A percentile compares a stretch with the other conserved stretches of the same genome.
phyloP scores from a whole-genome alignment of 2,797 vertebrate genomes.

The Oreonectes daqikongensis region DNA sequence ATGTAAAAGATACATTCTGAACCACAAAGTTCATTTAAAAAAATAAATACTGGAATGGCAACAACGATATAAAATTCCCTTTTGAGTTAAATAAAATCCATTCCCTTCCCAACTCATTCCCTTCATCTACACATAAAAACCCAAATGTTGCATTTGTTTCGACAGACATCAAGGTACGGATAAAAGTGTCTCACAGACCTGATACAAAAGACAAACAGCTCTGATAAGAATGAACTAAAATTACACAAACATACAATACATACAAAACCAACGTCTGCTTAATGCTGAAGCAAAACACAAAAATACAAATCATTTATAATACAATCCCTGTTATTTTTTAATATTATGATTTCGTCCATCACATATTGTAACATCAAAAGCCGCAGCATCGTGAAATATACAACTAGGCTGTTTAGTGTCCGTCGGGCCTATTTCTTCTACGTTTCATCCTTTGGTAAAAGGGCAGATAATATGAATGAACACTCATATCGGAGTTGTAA shows the following conservation, averaged over 20 bases:
- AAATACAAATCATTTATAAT: constrained; percentile 1
- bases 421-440: constrained; percentile 45
- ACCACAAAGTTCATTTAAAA: constrained; percentile 67
- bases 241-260: constrained; percentile 4
- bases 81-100: constrained; percentile 36
- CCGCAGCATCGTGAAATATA: constrained; percentile 27
- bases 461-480: constrained; percentile 38
- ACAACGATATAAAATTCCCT: constrained; percentile 62
- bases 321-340: constrained; percentile 31
- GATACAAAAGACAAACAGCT: constrained; percentile 57
- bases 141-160: constrained; percentile 58
- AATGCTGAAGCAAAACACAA: constrained; percentile 32
- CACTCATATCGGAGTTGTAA: constrained; percentile 41
- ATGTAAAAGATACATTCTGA: constrained; percentile 83
- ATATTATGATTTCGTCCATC: constrained; percentile 4
- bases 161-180: constrained; percentile 57
- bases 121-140: constrained; percentile 66
- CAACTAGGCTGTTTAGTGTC: constrained; percentile 40
- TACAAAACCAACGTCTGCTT: constrained; percentile 6
- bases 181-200: constrained; percentile 56
- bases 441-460: constrained; percentile 69
- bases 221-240: not conserved
- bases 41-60: constrained; percentile 80
- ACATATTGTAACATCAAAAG: constrained; percentile 33
- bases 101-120: constrained; percentile 42